phyloP scores from a whole-genome alignment of 2,797 vertebrate genomes.

The Halcyon leucocephala region DNA sequence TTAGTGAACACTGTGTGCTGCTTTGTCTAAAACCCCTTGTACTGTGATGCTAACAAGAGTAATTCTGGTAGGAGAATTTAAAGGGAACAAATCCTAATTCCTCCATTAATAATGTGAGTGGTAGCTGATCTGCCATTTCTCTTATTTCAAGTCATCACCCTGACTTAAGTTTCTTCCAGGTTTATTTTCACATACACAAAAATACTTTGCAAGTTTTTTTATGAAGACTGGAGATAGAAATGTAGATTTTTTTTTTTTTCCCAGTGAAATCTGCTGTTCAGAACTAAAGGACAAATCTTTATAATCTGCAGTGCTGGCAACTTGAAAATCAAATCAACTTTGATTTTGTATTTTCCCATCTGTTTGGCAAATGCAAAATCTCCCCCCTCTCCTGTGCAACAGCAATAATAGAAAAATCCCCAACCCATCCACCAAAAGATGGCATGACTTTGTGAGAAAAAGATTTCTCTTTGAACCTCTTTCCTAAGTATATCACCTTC shows the following conservation, averaged over 20 bases:
- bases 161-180: background rate
- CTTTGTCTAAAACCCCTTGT: background rate
- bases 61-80: background rate
- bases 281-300: background rate
- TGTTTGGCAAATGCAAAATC: background rate
- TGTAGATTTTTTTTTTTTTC: background rate
- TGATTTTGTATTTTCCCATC: background rate
- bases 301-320: background rate
- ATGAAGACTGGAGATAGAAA: background rate
- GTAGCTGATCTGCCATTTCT: background rate
- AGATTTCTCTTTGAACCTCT: background rate
- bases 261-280: background rate
- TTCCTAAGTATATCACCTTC: background rate
- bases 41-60: background rate
- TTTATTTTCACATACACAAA: background rate
- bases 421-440: background rate
- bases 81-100: conserved; percentile 20
- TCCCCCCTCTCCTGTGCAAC: background rate
- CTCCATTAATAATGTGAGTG: background rate
- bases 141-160: background rate
- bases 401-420: background rate
- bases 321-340: background rate
- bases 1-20: conserved; percentile 10
- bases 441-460: background rate
- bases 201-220: background rate